These are phyloP conservation scores for Drosophila auraria DNA, from an alignment of 1,140 invertebrate genomes.

Conservation along the genomic window DNA sequence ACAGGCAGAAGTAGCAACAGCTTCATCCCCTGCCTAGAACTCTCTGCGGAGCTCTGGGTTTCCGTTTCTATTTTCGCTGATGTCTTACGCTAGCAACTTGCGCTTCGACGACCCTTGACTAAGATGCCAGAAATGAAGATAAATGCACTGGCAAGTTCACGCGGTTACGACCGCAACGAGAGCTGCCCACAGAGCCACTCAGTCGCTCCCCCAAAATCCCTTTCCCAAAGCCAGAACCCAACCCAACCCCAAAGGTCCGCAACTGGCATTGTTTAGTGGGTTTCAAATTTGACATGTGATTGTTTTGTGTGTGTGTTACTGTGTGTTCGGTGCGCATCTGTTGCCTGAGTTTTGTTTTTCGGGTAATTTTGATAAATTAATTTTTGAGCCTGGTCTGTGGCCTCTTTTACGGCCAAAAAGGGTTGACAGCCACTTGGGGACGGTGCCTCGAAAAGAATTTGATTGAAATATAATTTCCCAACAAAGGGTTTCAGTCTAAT, in stretches of 20 bases:
- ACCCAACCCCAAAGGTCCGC: conserved; percentile 42
- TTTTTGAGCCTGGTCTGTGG: conserved; percentile 65
- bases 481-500: conserved; percentile 35
- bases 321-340: conserved; percentile 52
- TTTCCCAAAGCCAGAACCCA: neutral
- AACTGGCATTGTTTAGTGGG: conserved; percentile 72
- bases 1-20: conserved; percentile 15
- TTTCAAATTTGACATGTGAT: conserved; percentile 83
- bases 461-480: conserved; percentile 81
- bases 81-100: conserved; percentile 67
- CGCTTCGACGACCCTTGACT: conserved; percentile 60
- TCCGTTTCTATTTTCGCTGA: conserved; percentile 71
- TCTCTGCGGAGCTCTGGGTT: conserved; percentile 39
- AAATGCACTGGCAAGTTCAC: conserved; percentile 81
- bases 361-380: conserved; percentile 82
- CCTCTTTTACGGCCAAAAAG: conserved; percentile 54
- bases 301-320: conserved; percentile 64
- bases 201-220: conserved; percentile 29
- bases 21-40: conserved; percentile 7
- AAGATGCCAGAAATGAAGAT: conserved; percentile 74
- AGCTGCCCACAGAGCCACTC: conserved; percentile 66
- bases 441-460: conserved; percentile 39
- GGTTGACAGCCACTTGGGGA: conserved; percentile 79
- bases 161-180: conserved; percentile 70
- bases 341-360: conserved; percentile 40